Evolutionary conservation across 30 jellyfish, hydroid and myxozoan species (phyloP).

Genomic region (Mastigias papua): DNA sequence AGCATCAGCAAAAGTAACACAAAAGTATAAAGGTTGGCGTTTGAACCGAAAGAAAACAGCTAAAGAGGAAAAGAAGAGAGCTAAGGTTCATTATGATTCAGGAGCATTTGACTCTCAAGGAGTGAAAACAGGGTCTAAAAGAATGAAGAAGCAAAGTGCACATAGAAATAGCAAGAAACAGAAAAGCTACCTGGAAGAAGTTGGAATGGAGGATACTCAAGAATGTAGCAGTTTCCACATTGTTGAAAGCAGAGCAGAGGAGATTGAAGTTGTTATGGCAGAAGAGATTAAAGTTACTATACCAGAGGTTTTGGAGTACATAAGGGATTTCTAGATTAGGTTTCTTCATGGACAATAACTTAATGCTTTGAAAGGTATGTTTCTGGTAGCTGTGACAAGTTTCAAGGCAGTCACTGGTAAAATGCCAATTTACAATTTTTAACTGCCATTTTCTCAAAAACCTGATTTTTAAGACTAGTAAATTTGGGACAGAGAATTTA

Average conservation of each 20-base stretch:
- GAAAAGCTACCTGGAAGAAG: neutral
- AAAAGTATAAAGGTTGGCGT: neutral
- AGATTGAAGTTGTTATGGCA: no score
- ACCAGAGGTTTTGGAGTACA: no score
- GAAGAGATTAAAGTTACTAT: neutral
- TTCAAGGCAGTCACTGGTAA: neutral
- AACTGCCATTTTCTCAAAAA: neutral
- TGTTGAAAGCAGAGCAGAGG: conserved; percentile 10
- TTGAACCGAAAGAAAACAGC: neutral
- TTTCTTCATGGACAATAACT: neutral
- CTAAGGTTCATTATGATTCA: no score
- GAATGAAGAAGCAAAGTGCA: neutral
- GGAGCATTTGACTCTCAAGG: no score
- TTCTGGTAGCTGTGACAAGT: neutral
- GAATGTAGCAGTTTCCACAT: neutral
- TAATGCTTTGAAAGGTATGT: neutral
- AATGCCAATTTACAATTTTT: neutral
- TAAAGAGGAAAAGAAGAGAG: neutral
- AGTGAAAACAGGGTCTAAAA: neutral
- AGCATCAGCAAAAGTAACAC: neutral
- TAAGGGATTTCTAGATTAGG: neutral
- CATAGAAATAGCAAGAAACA: no score
- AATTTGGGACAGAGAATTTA: conserved; percentile 8
- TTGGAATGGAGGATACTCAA: neutral
- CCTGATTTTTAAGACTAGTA: neutral